Conservation (phyloP, 2,797 vertebrate species). For the Acrossocheilus fasciatus region DNA sequence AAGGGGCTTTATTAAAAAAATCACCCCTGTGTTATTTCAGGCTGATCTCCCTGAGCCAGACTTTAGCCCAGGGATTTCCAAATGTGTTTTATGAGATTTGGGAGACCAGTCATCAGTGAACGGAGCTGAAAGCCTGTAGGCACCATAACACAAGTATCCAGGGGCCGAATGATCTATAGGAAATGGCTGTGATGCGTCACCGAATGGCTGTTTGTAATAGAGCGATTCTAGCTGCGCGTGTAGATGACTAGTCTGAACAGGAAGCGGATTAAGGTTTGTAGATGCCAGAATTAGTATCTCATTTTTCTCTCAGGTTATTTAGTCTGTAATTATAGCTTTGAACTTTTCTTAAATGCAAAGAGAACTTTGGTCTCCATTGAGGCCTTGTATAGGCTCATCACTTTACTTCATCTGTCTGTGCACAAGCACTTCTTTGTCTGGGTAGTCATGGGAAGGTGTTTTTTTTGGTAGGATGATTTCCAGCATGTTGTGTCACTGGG, state of each 20-base stretch:
- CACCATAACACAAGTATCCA: background rate
- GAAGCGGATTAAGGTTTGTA: conserved; percentile 3
- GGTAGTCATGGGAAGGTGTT: conserved; percentile 72
- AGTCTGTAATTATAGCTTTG: background rate
- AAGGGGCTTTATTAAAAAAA: conserved; percentile 37
- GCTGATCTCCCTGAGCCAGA: conserved; percentile 34
- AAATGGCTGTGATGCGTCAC: background rate
- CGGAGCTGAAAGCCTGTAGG: conserved; percentile 6
- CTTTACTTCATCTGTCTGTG: conserved; percentile 65
- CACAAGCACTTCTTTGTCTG: conserved; percentile 75
- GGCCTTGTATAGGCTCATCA: conserved; percentile 62
- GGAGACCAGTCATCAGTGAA: conserved; percentile 16
- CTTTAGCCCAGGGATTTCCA: conserved; percentile 43
- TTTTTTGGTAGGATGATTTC: conserved; percentile 66
- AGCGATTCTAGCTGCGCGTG: background rate
- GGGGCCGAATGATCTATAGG: background rate
- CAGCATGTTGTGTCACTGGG: conserved; percentile 70
- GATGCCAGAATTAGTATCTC: conserved; percentile 7
- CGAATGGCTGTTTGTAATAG: background rate
- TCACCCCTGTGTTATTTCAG: conserved; percentile 34
- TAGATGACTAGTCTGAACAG: conserved; percentile 20
- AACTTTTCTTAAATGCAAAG: conserved; percentile 13
- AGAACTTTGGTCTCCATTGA: conserved; percentile 58
- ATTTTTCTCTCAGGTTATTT: conserved; percentile 1
- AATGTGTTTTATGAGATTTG: conserved; percentile 49